These are phyloP conservation scores for Elmis aenea DNA, from an alignment of 2,888 invertebrate genomes.

Conservation along the genomic window DNA sequence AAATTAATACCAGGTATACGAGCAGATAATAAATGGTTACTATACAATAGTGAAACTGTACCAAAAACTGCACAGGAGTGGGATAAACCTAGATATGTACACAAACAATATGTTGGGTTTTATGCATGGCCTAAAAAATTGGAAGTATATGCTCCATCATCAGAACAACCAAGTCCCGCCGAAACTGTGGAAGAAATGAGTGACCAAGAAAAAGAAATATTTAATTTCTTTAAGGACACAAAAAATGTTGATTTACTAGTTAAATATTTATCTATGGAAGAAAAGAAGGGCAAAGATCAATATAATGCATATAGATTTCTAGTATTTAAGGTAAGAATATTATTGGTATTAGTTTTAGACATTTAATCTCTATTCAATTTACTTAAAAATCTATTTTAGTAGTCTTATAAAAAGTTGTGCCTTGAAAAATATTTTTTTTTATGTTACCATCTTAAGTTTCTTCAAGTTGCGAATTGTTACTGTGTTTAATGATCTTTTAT, in stretches of 20 bases:
- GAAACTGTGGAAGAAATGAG: constrained; percentile 54
- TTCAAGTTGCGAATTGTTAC: too few species aligned
- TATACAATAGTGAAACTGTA: constrained; percentile 57
- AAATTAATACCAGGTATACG: constrained; percentile 53
- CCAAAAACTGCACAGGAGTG: constrained; percentile 66
- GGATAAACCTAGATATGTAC: constrained; percentile 66
- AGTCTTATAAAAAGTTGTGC: too few species aligned
- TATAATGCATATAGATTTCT: constrained; percentile 65
- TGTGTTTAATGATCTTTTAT: too few species aligned
- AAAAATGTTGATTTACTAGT: constrained; percentile 67
- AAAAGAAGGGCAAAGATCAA: constrained; percentile 79
- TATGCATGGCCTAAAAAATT: constrained; percentile 53
- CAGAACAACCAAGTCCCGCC: constrained; percentile 53
- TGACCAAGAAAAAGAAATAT: constrained; percentile 61
- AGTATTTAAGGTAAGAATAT: constrained; percentile 63
- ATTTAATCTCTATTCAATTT: too few species aligned
- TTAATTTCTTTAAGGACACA: constrained; percentile 61
- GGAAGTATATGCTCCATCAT: constrained; percentile 61
- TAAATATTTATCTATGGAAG: constrained; percentile 72
- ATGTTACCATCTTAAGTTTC: too few species aligned
- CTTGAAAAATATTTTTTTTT: too few species aligned
- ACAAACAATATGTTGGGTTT: constrained; percentile 57
- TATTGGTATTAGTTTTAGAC: constrained; percentile 3
- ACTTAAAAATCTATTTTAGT: too few species aligned
- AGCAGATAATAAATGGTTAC: constrained; percentile 69